Conservation (phyloP, 2,888 invertebrate species). For the Drosophila yooni region DNA sequence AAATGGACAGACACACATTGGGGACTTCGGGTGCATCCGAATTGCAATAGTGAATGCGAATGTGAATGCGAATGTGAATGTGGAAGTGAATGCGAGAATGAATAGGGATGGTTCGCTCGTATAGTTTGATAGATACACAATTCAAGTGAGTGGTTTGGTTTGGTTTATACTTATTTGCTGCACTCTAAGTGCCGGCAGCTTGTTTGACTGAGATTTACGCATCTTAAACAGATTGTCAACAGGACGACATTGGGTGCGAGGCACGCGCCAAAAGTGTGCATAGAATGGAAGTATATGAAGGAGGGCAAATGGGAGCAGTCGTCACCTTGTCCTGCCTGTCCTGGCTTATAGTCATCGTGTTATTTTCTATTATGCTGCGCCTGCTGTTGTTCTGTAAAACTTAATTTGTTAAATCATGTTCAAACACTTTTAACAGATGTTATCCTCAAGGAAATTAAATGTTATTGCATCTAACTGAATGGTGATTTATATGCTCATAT, state of each 20-base stretch:
- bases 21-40: slow-evolving; percentile 31
- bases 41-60: slow-evolving; percentile 26
- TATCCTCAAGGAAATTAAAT: slow-evolving; percentile 71
- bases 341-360: not conserved
- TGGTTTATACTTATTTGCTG: slow-evolving; percentile 29
- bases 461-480: slow-evolving; percentile 42
- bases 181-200: slow-evolving; percentile 26
- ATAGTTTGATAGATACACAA: slow-evolving; percentile 57
- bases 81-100: slow-evolving; percentile 9
- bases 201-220: slow-evolving; percentile 70
- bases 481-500: slow-evolving; percentile 32
- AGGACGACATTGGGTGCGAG: slow-evolving; percentile 38
- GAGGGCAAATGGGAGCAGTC: not conserved
- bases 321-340: not conserved
- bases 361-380: slow-evolving; percentile 26
- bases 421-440: slow-evolving; percentile 70
- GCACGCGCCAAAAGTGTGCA: slow-evolving; percentile 48
- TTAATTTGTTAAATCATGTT: slow-evolving; percentile 68
- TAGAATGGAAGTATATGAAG: not conserved
- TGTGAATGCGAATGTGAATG: slow-evolving; percentile 16
- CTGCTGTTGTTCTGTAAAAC: slow-evolving; percentile 50
- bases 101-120: slow-evolving; percentile 25
- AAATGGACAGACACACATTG: not conserved
- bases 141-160: slow-evolving; percentile 42
- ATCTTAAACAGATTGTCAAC: slow-evolving; percentile 69